A percentile compares a stretch with the other conserved stretches of the same genome.
Conservation (phyloP, 2,888 invertebrate genomes). For the Cosmorhoe ocellata region DNA sequence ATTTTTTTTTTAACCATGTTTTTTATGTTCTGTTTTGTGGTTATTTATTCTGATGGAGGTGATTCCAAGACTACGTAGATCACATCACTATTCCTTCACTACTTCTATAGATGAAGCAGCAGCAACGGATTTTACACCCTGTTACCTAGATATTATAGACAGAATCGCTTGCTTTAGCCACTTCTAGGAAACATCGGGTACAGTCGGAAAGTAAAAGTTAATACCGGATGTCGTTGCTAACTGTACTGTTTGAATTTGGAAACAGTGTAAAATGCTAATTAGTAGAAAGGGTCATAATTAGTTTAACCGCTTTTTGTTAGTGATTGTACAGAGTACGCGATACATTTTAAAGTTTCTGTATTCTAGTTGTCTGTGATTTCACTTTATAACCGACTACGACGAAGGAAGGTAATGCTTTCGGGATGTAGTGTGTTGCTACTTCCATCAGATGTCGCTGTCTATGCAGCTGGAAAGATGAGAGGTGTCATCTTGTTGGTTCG, state of each 20-base stretch:
- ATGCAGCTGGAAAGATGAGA: too few species aligned
- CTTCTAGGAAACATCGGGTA: slow-evolving; percentile 28
- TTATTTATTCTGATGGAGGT: too few species aligned
- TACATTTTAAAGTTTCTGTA: slow-evolving; percentile 2
- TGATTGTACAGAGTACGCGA: not conserved
- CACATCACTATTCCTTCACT: slow-evolving; percentile 10
- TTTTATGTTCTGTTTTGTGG: too few species aligned
- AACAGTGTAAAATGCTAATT: slow-evolving; percentile 32
- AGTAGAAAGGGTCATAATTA: slow-evolving; percentile 32
- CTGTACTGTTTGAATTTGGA: slow-evolving; percentile 26
- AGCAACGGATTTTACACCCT: slow-evolving; percentile 9
- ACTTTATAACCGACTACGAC: too few species aligned
- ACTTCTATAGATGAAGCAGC: not conserved
- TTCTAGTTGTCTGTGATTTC: not conserved
- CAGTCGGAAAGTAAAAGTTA: slow-evolving; percentile 29
- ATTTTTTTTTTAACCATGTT: too few species aligned
- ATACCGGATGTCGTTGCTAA: slow-evolving; percentile 27
- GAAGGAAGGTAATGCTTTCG: too few species aligned
- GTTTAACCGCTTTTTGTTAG: slow-evolving; percentile 8
- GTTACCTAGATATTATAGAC: not conserved
- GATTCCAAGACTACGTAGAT: not conserved
- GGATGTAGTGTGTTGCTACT: too few species aligned
- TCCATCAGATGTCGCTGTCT: too few species aligned
- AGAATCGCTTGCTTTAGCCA: slow-evolving; percentile 5
- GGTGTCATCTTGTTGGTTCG: too few species aligned